phyloP scores from a whole-genome alignment of 2,113 vertebrate genomes.

The Fulmarus glacialis region DNA sequence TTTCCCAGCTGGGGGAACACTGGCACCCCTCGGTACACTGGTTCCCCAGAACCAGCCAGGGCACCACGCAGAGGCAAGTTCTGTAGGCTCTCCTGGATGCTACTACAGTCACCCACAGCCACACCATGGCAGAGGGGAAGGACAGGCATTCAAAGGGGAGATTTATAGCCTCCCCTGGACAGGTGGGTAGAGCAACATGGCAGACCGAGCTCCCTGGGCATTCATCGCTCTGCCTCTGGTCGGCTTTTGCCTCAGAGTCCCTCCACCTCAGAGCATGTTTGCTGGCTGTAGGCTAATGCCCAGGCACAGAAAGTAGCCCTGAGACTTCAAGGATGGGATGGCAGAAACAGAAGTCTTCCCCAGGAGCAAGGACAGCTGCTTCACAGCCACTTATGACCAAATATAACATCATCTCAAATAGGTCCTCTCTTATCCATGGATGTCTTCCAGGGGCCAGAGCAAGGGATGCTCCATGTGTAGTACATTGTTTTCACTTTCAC shows the following conservation, averaged over 20 bases:
- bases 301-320: background rate
- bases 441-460: background rate
- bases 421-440: background rate
- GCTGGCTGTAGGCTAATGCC: background rate
- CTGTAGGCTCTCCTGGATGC: background rate
- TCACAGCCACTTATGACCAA: background rate
- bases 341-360: background rate
- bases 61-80: fast-evolving
- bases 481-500: background rate
- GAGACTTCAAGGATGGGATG: background rate
- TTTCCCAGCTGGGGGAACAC: background rate
- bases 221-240: background rate
- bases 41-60: background rate
- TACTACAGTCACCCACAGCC: background rate
- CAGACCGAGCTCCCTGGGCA: background rate
- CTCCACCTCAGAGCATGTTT: background rate
- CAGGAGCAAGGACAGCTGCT: background rate
- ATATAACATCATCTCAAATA: background rate
- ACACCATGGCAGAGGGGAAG: background rate
- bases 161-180: background rate
- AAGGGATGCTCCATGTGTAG: background rate
- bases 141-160: background rate
- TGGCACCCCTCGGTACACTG: background rate
- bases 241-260: background rate
- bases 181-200: background rate